Conservation (phyloP, 2,888 invertebrate genomes). For the Liodrosophila aerea region DNA sequence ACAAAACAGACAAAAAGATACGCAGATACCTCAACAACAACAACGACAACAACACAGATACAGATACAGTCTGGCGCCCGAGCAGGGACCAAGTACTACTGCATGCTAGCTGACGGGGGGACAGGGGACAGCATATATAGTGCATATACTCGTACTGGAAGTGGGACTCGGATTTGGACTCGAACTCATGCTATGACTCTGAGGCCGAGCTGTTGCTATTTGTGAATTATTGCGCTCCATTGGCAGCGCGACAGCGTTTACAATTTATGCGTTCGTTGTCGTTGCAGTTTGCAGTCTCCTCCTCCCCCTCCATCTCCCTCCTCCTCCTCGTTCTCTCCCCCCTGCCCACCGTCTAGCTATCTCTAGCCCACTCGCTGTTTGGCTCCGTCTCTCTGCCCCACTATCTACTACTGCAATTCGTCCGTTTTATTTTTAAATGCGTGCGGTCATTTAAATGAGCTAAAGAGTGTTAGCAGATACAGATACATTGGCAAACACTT, state of each 20-base stretch:
- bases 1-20: slow-evolving; percentile 34
- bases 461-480: slow-evolving; percentile 33
- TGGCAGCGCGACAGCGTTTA: slow-evolving; percentile 69
- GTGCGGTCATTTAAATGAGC: slow-evolving; percentile 47
- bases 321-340: too few relatives aligned
- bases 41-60: background rate
- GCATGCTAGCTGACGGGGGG: background rate
- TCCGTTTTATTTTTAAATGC: slow-evolving; percentile 50
- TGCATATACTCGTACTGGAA: background rate
- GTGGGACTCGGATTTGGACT: background rate
- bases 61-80: slow-evolving; percentile 24
- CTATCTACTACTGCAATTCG: slow-evolving; percentile 38
- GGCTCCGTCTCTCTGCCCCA: slow-evolving; percentile 7
- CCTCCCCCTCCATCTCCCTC: background rate
- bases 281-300: slow-evolving; percentile 35
- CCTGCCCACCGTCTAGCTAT: slow-evolving; percentile 7
- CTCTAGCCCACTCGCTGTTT: slow-evolving; percentile 16
- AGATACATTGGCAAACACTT: too few relatives aligned
- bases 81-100: slow-evolving; percentile 11
- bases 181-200: background rate
- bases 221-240: slow-evolving; percentile 75
- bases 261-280: slow-evolving; percentile 76
- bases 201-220: slow-evolving; percentile 56
- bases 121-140: background rate
- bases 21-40: slow-evolving; percentile 24